Percentiles rank a stretch among this genome's conserved stretches.
These are phyloP conservation scores for Leistus spinibarbis DNA, from an alignment of 2,888 invertebrate species.

Conservation along the genomic window DNA sequence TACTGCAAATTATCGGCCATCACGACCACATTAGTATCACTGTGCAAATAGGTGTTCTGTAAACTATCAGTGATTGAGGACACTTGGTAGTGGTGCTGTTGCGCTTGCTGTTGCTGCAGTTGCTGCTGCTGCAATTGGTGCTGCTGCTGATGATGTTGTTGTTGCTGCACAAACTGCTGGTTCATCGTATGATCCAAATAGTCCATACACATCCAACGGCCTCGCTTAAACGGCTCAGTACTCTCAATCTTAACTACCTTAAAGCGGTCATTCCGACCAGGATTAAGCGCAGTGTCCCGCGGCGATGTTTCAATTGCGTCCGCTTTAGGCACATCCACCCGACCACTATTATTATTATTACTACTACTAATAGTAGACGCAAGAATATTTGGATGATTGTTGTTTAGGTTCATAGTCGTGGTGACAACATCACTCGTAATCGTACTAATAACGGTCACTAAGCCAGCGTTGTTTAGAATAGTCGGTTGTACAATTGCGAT, in stretches of 20 bases:
- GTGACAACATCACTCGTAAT: constrained; percentile 13
- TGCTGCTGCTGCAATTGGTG: constrained; percentile 59
- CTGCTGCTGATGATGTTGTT: constrained; percentile 42
- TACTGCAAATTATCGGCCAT: too few species aligned
- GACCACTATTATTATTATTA: constrained; percentile 26
- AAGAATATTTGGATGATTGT: too few species aligned
- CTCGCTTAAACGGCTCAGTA: constrained; percentile 90
- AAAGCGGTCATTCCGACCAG: constrained; percentile 70
- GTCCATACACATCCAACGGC: constrained; percentile 94
- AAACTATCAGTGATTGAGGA: constrained; percentile 19
- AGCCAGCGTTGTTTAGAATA: constrained; percentile 59
- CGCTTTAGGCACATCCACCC: constrained; percentile 31
- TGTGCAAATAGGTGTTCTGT: not conserved
- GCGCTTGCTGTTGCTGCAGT: constrained; percentile 45
- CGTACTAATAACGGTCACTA: constrained; percentile 65
- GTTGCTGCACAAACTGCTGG: constrained; percentile 44
- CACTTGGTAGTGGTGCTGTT: constrained; percentile 55
- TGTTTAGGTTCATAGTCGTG: constrained; percentile 15
- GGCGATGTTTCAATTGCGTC: constrained; percentile 30
- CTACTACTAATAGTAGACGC: too few species aligned
- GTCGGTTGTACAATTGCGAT: constrained; percentile 72
- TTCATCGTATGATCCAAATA: constrained; percentile 80
- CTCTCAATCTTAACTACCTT: constrained; percentile 96
- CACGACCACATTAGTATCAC: too few species aligned
- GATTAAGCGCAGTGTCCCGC: constrained; percentile 19